Percentiles rank a stretch among this genome's conserved stretches.
Conservation (phyloP, 2,888 invertebrate species). For the Trilocha varians region DNA sequence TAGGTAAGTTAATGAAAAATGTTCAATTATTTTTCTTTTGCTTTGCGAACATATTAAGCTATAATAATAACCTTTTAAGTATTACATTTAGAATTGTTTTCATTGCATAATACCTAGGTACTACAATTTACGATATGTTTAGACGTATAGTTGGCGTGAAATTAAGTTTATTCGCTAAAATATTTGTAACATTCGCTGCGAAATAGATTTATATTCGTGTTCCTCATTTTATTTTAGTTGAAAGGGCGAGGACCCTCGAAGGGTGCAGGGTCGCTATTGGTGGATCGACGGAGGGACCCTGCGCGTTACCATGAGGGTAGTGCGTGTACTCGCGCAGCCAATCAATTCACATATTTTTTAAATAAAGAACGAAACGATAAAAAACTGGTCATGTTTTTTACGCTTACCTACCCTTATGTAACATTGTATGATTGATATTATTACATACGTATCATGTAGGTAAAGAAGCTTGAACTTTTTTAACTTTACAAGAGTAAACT, state of each 20-base stretch:
- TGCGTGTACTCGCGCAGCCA: conserved; percentile 53
- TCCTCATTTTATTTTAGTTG: conserved; percentile 12
- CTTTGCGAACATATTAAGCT: no score
- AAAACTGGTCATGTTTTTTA: conserved; percentile 49
- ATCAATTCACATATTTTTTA: conserved; percentile 70
- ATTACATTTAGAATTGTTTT: no score
- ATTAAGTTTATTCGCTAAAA: no score
- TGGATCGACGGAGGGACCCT: conserved; percentile 34
- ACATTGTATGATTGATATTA: conserved; percentile 1
- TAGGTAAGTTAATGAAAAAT: no score
- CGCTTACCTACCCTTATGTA: conserved; percentile 40
- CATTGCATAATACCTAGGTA: no score
- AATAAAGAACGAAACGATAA: conserved; percentile 66
- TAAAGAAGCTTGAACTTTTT: no score
- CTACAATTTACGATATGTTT: neutral
- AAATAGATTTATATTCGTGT: neutral
- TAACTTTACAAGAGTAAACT: no score
- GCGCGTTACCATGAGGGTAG: conserved; percentile 36
- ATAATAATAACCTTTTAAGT: no score
- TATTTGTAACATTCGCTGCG: neutral
- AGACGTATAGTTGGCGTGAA: no score
- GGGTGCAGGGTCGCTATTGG: conserved; percentile 42
- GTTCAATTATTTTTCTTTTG: no score
- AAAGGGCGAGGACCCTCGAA: conserved; percentile 61
- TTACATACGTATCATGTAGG: no score